These are phyloP conservation scores for Cantharis lateralis DNA, from an alignment of 2,888 invertebrate genomes.

Conservation along the genomic window DNA sequence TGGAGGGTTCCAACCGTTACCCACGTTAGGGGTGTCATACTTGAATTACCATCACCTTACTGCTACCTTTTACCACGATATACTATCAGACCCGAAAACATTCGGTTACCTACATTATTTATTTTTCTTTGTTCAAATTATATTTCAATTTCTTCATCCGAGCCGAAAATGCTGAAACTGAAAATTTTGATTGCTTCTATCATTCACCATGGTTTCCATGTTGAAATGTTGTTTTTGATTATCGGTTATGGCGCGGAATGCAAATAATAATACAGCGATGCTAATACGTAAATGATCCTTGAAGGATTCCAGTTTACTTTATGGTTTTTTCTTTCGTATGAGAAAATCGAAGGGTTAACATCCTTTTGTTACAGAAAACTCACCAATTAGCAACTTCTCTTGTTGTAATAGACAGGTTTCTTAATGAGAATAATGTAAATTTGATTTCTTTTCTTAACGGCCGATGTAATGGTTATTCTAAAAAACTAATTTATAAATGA, in stretches of 20 bases:
- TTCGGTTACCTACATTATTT: not conserved
- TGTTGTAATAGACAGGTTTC: not conserved
- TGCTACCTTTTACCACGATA: not conserved
- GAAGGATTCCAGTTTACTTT: not conserved
- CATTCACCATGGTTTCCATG: not conserved
- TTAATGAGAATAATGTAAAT: not conserved
- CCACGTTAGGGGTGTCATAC: conserved; percentile 20
- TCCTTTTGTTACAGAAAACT: not conserved
- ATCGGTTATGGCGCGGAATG: not conserved
- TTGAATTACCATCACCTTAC: conserved; percentile 7
- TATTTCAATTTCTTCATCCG: not conserved
- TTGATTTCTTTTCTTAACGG: not conserved
- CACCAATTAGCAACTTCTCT: not conserved
- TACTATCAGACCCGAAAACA: conserved; percentile 7
- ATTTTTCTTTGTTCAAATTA: not conserved
- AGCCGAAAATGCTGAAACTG: not conserved
- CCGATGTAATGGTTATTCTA: not conserved
- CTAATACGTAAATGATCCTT: not conserved
- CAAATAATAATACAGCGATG: not conserved
- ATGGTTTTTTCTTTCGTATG: not conserved
- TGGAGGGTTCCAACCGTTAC: not conserved
- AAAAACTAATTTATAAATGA: not conserved
- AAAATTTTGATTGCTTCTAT: not conserved
- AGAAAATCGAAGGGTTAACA: not conserved
- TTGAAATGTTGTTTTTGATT: not conserved